phyloP scores from a whole-genome alignment of 35 echinoderm and acorn worm species.

The Anneissia japonica region DNA sequence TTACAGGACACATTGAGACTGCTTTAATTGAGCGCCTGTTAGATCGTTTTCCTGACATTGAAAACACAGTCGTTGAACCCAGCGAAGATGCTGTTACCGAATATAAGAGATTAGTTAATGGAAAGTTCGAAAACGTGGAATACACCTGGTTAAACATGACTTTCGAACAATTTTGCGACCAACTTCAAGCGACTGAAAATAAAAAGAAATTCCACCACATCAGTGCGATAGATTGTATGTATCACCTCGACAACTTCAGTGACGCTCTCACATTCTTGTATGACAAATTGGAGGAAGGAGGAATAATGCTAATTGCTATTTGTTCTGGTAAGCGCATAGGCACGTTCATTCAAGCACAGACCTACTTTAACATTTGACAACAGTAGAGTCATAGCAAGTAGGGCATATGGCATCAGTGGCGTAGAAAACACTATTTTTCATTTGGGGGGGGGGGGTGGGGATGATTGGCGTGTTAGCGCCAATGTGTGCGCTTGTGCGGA shows the following conservation, averaged over 20 bases:
- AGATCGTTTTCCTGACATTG: not conserved
- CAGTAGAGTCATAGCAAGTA: too few species aligned
- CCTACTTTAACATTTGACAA: too few species aligned
- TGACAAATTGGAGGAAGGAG: not conserved
- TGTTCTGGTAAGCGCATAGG: not conserved
- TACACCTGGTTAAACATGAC: not conserved
- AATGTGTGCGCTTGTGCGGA: too few species aligned
- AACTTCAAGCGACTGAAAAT: not conserved
- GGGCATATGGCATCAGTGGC: too few species aligned
- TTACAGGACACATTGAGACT: not conserved
- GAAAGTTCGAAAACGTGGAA: not conserved
- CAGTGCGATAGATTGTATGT: not conserved
- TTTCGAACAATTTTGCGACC: not conserved
- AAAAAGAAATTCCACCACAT: not conserved
- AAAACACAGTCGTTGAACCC: not conserved
- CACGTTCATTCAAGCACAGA: too few species aligned
- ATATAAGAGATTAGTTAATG: not conserved
- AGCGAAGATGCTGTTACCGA: not conserved
- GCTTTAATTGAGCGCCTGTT: not conserved
- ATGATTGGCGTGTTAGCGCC: too few species aligned
- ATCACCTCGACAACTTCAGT: not conserved
- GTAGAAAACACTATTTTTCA: too few species aligned
- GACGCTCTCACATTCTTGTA: not conserved
- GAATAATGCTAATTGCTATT: not conserved
- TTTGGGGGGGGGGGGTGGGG: too few species aligned